A percentile compares a stretch with the other conserved stretches of the same genome.
Conservation (phyloP, 2,888 invertebrate species). For the Campoplex nolae region DNA sequence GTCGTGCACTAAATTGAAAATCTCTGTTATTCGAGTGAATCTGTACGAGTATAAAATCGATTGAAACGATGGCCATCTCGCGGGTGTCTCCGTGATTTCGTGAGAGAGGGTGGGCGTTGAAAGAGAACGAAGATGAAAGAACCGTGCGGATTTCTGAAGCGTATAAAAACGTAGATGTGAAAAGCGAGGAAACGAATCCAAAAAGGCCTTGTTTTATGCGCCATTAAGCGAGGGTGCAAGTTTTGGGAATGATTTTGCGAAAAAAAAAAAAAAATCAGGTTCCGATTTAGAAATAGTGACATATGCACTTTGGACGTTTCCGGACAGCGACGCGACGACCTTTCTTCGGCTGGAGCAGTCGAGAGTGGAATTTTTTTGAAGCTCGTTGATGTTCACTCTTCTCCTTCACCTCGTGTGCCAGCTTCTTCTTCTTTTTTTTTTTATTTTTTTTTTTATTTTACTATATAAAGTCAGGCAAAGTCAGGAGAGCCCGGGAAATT, state of each 20-base stretch:
- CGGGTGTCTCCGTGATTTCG: constrained; percentile 58
- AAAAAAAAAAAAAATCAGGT: background rate
- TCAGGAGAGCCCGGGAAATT: constrained; percentile 73
- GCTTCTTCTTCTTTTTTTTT: constrained; percentile 22
- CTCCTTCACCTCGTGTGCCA: constrained; percentile 36
- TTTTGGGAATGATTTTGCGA: background rate
- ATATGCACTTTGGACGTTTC: background rate
- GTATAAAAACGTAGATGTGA: constrained; percentile 25
- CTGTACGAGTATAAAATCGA: constrained; percentile 45
- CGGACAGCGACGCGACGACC: background rate
- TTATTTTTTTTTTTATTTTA: constrained; percentile 47
- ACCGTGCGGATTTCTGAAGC: constrained; percentile 31
- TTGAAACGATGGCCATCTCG: constrained; percentile 53
- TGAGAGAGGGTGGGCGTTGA: constrained; percentile 34
- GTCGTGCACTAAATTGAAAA: constrained; percentile 31
- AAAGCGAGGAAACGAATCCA: constrained; percentile 53
- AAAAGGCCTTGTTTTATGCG: constrained; percentile 23
- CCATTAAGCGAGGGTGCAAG: background rate
- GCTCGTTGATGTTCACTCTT: constrained; percentile 55
- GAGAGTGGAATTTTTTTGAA: constrained; percentile 17
- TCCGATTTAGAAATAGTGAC: background rate
- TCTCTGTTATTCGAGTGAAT: constrained; percentile 12
- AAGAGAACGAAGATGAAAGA: constrained; percentile 24
- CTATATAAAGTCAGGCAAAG: constrained; percentile 8
- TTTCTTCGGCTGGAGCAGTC: constrained; percentile 19